Evolutionary conservation across 2,888 invertebrate genomes (phyloP).

Genomic region (Melinaea menophilus): DNA sequence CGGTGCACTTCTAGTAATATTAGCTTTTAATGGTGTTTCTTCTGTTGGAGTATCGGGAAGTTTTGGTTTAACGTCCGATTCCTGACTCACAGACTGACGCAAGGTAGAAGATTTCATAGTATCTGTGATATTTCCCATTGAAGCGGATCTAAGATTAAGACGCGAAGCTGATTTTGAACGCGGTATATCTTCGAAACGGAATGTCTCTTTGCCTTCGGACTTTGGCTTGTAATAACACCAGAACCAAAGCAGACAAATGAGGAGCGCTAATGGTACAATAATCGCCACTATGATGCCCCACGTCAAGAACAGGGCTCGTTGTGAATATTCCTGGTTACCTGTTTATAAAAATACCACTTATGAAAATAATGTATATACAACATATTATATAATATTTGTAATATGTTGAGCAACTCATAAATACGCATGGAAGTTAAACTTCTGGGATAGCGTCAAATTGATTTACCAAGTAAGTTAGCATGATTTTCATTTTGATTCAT

Average conservation of each 20-base stretch:
- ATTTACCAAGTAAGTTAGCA: too few species aligned
- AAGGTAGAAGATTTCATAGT: conserved; percentile 67
- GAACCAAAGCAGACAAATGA: conserved; percentile 80
- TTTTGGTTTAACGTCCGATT: conserved; percentile 59
- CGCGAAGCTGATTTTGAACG: conserved; percentile 79
- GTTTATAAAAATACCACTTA: conserved; percentile 44
- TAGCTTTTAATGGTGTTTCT: conserved; percentile 49
- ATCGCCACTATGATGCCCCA: conserved; percentile 85
- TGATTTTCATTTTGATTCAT: too few species aligned
- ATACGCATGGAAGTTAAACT: too few species aligned
- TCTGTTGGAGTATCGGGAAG: conserved; percentile 62
- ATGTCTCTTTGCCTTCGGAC: conserved; percentile 77
- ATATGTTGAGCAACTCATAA: too few species aligned
- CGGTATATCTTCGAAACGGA: conserved; percentile 75
- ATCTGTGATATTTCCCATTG: conserved; percentile 75
- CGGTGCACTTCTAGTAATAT: conserved; percentile 55
- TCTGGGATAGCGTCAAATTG: too few species aligned
- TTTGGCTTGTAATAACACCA: conserved; percentile 79
- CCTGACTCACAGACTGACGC: conserved; percentile 43
- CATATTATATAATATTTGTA: too few species aligned
- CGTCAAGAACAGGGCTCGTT: conserved; percentile 84
- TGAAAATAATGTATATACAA: too few species aligned
- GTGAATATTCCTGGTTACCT: conserved; percentile 83
- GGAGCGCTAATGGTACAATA: conserved; percentile 81
- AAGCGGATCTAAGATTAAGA: conserved; percentile 73